These are phyloP conservation scores for Andrena minutula DNA, from an alignment of 2,888 invertebrate species.

Conservation along the genomic window DNA sequence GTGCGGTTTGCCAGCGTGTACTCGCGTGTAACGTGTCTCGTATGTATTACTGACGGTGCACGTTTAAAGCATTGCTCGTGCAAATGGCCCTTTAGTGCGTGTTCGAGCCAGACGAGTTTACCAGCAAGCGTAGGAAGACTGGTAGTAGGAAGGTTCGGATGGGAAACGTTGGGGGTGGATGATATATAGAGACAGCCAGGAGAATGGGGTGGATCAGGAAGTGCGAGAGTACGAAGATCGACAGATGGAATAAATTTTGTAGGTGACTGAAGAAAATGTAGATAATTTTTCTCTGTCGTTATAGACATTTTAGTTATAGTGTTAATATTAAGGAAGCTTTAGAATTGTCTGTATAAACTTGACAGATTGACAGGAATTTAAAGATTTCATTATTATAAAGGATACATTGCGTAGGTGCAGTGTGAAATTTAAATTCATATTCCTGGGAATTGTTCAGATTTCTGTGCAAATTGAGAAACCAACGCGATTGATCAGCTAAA, in stretches of 20 bases:
- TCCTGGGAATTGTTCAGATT: too few species aligned
- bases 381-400: too few species aligned
- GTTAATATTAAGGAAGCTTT: too few species aligned
- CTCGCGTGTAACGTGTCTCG: constrained; percentile 43
- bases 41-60: constrained; percentile 20
- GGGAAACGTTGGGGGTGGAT: constrained; percentile 14
- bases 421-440: too few species aligned
- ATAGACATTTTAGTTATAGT: too few species aligned
- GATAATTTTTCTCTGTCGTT: too few species aligned
- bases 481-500: too few species aligned
- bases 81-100: constrained; percentile 41
- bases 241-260: constrained; percentile 1
- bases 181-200: constrained; percentile 30
- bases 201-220: neutral
- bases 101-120: constrained; percentile 31
- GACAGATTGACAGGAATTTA: too few species aligned
- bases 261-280: neutral
- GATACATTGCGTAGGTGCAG: too few species aligned
- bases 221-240: neutral
- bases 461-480: too few species aligned
- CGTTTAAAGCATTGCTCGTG: constrained; percentile 44
- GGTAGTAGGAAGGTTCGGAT: constrained; percentile 4
- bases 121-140: constrained; percentile 32
- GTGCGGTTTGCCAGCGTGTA: constrained; percentile 63
- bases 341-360: too few species aligned